These are phyloP conservation scores for Drosophila robusta DNA, from an alignment of 2,888 invertebrate genomes.

Conservation along the genomic window DNA sequence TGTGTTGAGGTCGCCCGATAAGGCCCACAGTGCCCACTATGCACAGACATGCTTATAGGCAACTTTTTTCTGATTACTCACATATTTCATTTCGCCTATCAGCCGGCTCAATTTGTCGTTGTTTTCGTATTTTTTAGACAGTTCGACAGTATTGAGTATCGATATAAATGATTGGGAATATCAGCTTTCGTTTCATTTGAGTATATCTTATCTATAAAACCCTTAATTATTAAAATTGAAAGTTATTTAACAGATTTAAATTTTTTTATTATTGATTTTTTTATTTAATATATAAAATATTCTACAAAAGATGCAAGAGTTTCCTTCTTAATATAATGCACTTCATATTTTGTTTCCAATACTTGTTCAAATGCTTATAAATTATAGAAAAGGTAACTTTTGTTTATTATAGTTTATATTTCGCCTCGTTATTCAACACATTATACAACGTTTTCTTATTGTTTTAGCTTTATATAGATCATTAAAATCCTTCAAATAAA, in stretches of 20 bases:
- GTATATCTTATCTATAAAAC: conserved; percentile 22
- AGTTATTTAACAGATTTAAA: neutral
- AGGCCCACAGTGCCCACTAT: conserved; percentile 39
- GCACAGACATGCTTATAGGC: conserved; percentile 33
- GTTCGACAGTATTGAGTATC: conserved; percentile 17
- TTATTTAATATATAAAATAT: neutral
- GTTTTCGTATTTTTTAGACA: conserved; percentile 23
- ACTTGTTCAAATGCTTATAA: neutral
- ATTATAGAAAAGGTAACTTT: neutral
- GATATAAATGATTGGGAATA: conserved; percentile 33
- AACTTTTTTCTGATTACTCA: conserved; percentile 32
- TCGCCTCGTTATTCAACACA: neutral
- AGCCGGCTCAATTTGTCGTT: conserved; percentile 25
- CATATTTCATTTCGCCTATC: conserved; percentile 29
- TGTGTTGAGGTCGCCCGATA: conserved; percentile 64
- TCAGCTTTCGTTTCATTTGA: conserved; percentile 17
- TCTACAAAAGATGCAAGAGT: neutral
- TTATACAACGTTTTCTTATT: neutral
- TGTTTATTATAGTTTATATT: neutral
- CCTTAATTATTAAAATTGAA: conserved; percentile 7
- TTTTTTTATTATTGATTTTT: too few relatives aligned
- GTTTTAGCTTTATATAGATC: neutral
- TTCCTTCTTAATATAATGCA: neutral
- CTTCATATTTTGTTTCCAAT: neutral
- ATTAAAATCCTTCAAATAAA: conserved; percentile 3